phyloP scores from a whole-genome alignment of 2,797 vertebrate genomes.

The Mastacembelus armatus region DNA sequence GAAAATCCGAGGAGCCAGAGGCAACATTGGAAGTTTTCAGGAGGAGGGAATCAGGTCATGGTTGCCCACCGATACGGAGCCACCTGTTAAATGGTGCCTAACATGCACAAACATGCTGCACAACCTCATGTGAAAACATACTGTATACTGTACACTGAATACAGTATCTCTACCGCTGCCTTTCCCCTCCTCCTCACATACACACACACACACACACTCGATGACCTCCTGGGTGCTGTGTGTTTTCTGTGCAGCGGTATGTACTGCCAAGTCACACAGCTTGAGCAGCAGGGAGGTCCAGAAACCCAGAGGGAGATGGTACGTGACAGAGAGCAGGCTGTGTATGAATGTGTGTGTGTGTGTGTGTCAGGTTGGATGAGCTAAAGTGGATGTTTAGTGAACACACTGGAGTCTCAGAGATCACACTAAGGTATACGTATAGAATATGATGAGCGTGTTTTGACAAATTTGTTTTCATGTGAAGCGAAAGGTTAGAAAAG shows the following conservation, averaged over 20 bases:
- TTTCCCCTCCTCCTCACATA: constrained; percentile 42
- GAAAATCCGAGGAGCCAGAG: constrained; percentile 52
- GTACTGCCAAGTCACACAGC: constrained; percentile 83
- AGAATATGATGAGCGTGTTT: constrained; percentile 11
- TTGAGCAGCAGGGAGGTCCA: constrained; percentile 81
- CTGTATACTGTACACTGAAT: constrained; percentile 19
- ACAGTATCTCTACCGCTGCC: constrained; percentile 24
- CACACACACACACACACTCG: constrained; percentile 55
- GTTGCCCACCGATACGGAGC: constrained; percentile 62
- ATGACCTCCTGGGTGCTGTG: constrained; percentile 70
- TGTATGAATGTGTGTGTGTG: constrained; percentile 33
- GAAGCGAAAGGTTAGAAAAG: constrained; percentile 5
- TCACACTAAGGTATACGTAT: constrained; percentile 16
- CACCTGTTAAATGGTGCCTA: constrained; percentile 81
- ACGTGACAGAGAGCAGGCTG: constrained; percentile 82
- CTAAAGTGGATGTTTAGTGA: constrained; percentile 28
- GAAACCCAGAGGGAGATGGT: constrained; percentile 77
- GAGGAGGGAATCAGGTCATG: constrained; percentile 42
- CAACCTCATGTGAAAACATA: constrained; percentile 37
- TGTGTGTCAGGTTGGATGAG: constrained; percentile 42
- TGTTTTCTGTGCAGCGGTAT: constrained; percentile 62
- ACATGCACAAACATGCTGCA: constrained; percentile 47
- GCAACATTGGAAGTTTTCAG: constrained; percentile 45
- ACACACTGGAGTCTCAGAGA: constrained; percentile 8
- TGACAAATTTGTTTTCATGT: constrained; percentile 27